Conservation (phyloP, 1,140 invertebrate genomes). For the Panagrolaimus sp. region DNA sequence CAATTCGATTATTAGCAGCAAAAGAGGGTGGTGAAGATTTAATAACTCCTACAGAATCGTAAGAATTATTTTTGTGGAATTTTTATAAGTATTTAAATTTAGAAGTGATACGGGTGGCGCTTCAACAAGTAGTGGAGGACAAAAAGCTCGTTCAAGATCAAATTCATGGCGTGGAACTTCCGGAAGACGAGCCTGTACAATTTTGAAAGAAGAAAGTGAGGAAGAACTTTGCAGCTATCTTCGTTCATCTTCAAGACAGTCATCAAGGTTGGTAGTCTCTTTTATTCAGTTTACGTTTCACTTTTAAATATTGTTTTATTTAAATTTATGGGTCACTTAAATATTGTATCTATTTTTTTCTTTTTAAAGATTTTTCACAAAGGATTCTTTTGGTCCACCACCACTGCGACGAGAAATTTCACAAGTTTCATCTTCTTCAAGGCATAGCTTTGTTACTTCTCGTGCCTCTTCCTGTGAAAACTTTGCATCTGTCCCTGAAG, state of each 20-base stretch:
- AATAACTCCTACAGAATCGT: no score
- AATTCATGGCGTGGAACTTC: constrained; percentile 44
- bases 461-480: not conserved
- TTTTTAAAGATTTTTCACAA: not conserved
- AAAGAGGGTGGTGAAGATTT: not conserved
- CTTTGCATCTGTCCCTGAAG: not conserved
- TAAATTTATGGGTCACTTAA: not conserved
- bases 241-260: constrained; percentile 51
- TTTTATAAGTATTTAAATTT: no score
- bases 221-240: constrained; percentile 54
- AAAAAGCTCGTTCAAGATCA: constrained; percentile 33
- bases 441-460: not conserved
- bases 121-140: constrained; percentile 16
- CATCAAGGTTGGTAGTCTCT: constrained; percentile 46
- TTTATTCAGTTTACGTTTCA: constrained; percentile 12
- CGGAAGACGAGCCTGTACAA: constrained; percentile 47
- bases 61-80: no score
- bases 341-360: not conserved
- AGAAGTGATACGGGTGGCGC: no score
- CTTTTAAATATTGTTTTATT: no score
- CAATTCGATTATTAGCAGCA: constrained; percentile 18
- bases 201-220: constrained; percentile 57
- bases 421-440: not conserved
- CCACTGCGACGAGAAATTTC: not conserved
- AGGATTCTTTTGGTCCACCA: not conserved